Base-by-base conservation (phyloP, 2,888 invertebrate species). In the Stomorhina lunata region DNA sequence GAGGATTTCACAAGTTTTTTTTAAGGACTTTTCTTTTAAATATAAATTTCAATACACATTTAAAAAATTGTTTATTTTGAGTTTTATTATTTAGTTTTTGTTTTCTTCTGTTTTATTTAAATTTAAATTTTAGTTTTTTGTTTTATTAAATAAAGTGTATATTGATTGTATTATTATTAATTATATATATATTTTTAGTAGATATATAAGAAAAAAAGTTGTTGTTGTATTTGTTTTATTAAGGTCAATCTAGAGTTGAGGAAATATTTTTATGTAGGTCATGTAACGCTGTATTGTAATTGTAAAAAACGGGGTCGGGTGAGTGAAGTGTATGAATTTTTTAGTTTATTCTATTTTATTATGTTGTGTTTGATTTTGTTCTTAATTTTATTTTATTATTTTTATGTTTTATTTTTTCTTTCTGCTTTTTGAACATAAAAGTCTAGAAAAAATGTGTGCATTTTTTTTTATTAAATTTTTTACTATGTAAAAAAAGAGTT, bases 31-130 rank as follows among this genome's bases (percentile, higher is more conserved):
- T 61, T 61, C 27, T 53, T 65, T 17, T 34, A 71, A 45, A 53
- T 57, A 45, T 48, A 80, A 80, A 66, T 80, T 65, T 27, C 10
- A 75, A 75, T 80, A 80, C 80, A 80, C 75, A 80, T 75, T 79
- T 53, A 75, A 80, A 80, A 80, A 80, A 68, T 69, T 55, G 9
- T 76, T 76, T 68, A 40, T 48, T 66, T 48, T 6, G 17, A 48
- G 15, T 66, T 66, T 50, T 57, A 27, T 29, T 59, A 53, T 40
- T 61, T 61, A 27, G 20, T 75, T 43, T 7, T 29, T 15, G 27
- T 32, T 48, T 65, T 48, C 22, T 34, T 34, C 4, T n/a, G 10
- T 37, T 53, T 57, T 6, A 34, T 34, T 59, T 55, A 48, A 10
- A 34, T n/a, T n/a, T 65, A 43, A n/a, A 43, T 43, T 63, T 27